Percentiles rank a stretch among this genome's conserved stretches.
Evolutionary conservation across 1,140 invertebrate genomes (phyloP).

Genomic region (Diachasma alloeum): DNA sequence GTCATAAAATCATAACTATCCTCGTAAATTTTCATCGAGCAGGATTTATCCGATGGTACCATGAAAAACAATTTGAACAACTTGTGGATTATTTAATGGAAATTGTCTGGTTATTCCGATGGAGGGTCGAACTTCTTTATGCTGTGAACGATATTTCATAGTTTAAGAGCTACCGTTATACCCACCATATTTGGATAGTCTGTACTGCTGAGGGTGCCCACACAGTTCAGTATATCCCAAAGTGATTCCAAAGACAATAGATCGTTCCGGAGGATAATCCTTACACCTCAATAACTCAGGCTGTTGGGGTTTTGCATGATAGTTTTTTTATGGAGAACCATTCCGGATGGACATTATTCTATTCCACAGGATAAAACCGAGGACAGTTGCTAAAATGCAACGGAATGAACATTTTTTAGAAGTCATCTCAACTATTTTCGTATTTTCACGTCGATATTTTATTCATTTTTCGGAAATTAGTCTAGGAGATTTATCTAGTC

Average conservation of each 20-base stretch:
- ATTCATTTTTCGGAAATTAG: too few species aligned
- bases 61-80: not conserved
- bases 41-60: not conserved
- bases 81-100: too few species aligned
- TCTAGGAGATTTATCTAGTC: too few species aligned
- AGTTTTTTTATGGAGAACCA: not conserved
- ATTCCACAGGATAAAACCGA: too few species aligned
- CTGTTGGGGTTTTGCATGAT: not conserved
- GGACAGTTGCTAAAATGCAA: too few species aligned
- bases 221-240: not conserved
- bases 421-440: too few species aligned
- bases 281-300: slow-evolving; percentile 15
- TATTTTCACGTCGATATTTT: too few species aligned
- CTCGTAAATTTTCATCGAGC: not conserved
- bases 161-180: slow-evolving; percentile 24
- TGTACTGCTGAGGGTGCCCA: not conserved
- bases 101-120: too few species aligned
- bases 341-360: too few species aligned
- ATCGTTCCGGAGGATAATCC: slow-evolving; percentile 12
- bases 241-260: slow-evolving; percentile 15
- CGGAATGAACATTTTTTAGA: too few species aligned
- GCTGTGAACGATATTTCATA: slow-evolving; percentile 23
- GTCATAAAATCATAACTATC: not conserved
- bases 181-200: slow-evolving; percentile 19
- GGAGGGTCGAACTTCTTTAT: not conserved